A percentile compares a stretch with the other conserved stretches of the same genome.
These are phyloP conservation scores for Holothuria leucospilota DNA, from an alignment of 53 echinoderm and acorn worm species.

Conservation along the genomic window DNA sequence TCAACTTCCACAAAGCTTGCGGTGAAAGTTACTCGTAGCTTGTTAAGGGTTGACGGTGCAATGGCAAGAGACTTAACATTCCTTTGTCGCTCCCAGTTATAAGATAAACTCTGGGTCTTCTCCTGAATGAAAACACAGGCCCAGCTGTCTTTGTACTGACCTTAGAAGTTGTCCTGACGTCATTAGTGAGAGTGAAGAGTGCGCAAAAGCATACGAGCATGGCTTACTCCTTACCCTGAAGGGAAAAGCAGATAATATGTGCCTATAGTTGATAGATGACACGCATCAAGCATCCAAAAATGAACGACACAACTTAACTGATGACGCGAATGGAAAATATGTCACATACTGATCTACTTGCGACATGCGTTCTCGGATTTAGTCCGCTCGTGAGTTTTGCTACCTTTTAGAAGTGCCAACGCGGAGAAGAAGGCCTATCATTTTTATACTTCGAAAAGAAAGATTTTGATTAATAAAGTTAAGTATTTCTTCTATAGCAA, in stretches of 20 bases:
- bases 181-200: neutral
- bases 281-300: constrained; percentile 1
- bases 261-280: constrained; percentile 20
- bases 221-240: constrained; percentile 15
- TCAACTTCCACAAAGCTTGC: too few species aligned
- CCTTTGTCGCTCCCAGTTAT: neutral
- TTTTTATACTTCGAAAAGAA: too few species aligned
- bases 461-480: too few species aligned
- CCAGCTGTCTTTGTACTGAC: constrained; percentile 36
- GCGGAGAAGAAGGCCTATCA: constrained; percentile 16
- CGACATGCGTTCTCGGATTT: constrained; percentile 24
- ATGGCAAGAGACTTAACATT: constrained; percentile 44
- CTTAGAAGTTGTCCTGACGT: constrained; percentile 26
- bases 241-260: constrained; percentile 31
- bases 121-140: neutral
- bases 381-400: neutral
- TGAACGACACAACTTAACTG: neutral
- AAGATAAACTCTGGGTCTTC: neutral
- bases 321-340: constrained; percentile 21
- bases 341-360: neutral
- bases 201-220: neutral
- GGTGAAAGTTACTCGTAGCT: too few species aligned
- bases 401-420: constrained; percentile 8
- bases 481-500: too few species aligned
- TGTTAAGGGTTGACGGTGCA: too few species aligned